A percentile compares a stretch with the other conserved stretches of the same genome.
Conservation (phyloP, 2,888 invertebrate species). For the Melikaiella ostensackeni region DNA sequence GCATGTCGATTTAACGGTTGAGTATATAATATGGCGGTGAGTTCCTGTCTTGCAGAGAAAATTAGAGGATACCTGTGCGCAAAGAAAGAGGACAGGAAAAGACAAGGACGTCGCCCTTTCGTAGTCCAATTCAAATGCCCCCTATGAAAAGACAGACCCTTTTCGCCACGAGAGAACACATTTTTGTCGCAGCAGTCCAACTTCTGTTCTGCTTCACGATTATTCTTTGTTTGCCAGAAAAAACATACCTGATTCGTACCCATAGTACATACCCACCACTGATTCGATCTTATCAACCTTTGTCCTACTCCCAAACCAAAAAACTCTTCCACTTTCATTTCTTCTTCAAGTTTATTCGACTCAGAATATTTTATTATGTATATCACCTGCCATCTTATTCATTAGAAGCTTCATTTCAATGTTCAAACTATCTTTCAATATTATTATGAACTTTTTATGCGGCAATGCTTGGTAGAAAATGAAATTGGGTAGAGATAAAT, state of each 20-base stretch:
- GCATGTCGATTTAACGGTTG: slow-evolving; percentile 36
- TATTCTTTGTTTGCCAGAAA: slow-evolving; percentile 32
- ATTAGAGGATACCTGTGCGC: slow-evolving; percentile 38
- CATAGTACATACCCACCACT: slow-evolving; percentile 16
- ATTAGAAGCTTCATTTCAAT: background rate
- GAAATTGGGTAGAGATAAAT: too few relatives aligned
- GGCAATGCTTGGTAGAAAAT: too few relatives aligned
- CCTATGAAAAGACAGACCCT: slow-evolving; percentile 36
- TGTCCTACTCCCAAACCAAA: slow-evolving; percentile 18
- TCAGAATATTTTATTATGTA: background rate
- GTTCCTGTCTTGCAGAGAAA: slow-evolving; percentile 39
- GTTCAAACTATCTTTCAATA: too few relatives aligned
- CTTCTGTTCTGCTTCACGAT: slow-evolving; percentile 17
- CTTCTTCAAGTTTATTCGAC: background rate
- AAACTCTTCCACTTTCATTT: slow-evolving; percentile 13
- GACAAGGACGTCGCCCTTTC: slow-evolving; percentile 35
- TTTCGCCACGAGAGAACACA: slow-evolving; percentile 9
- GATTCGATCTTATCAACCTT: slow-evolving; percentile 40
- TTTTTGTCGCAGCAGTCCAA: slow-evolving; percentile 38
- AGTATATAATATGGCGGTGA: slow-evolving; percentile 28
- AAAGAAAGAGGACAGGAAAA: slow-evolving; percentile 38
- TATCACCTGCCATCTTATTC: background rate
- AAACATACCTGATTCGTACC: slow-evolving; percentile 39
- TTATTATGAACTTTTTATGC: too few relatives aligned
- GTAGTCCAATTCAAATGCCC: slow-evolving; percentile 36